Evolutionary conservation across 2,888 invertebrate species (phyloP).

Genomic region (Drosophila ezoana): DNA sequence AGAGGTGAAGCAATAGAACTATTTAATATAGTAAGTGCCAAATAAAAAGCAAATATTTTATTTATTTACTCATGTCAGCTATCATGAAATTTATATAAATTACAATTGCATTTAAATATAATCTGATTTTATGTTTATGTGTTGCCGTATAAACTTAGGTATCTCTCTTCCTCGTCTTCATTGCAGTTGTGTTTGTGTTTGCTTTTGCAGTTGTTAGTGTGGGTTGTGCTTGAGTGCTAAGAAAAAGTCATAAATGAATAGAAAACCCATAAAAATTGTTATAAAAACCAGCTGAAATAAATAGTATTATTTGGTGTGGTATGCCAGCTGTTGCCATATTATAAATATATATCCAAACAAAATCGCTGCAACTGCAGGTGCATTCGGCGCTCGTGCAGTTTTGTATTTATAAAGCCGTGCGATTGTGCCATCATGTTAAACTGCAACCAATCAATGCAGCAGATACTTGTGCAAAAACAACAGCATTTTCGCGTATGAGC

Average conservation of each 20-base stretch:
- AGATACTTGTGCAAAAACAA: slow-evolving; percentile 18
- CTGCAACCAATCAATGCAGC: slow-evolving; percentile 25
- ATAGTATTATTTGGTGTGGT: slow-evolving; percentile 1
- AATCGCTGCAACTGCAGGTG: slow-evolving; percentile 13
- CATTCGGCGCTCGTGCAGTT: slow-evolving; percentile 9
- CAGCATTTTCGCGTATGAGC: not conserved
- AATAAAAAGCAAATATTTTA: not conserved
- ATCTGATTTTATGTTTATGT: not conserved
- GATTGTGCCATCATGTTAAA: slow-evolving; percentile 16
- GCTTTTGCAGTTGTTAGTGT: slow-evolving; percentile 50
- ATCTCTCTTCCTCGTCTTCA: slow-evolving; percentile 34
- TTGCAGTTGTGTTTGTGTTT: slow-evolving; percentile 55
- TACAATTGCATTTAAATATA: not conserved
- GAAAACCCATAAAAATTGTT: slow-evolving; percentile 12
- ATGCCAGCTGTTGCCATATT: slow-evolving; percentile 4
- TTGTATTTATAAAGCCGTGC: slow-evolving; percentile 13
- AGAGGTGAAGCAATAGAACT: not conserved
- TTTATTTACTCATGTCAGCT: not conserved
- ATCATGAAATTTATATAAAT: not conserved
- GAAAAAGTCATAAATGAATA: slow-evolving; percentile 37
- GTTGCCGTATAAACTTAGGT: slow-evolving; percentile 39
- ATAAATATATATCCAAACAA: slow-evolving; percentile 1
- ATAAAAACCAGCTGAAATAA: slow-evolving; percentile 1
- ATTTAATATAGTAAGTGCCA: no score
- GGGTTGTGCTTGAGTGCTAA: slow-evolving; percentile 24